phyloP scores from a whole-genome alignment of 2,113 vertebrate genomes.

The Lagenorhynchus albirostris region DNA sequence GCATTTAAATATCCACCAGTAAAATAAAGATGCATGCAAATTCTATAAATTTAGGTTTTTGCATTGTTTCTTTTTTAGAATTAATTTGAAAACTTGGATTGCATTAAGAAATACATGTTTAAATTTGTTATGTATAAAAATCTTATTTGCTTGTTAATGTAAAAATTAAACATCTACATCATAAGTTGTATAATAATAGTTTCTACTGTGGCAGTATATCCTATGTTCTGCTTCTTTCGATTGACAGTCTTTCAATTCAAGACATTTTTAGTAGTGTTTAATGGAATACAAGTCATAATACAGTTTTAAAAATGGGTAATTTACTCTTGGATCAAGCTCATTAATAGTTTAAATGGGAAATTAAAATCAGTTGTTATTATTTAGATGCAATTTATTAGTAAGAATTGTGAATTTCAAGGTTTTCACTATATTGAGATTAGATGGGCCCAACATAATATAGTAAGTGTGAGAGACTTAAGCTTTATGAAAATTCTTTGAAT shows the following conservation, averaged over 20 bases:
- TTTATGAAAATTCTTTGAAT: constrained; percentile 49
- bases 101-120: constrained; percentile 81
- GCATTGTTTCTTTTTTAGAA: constrained; percentile 80
- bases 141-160: constrained; percentile 83
- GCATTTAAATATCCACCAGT: constrained; percentile 88
- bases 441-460: not conserved
- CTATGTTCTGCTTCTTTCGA: constrained; percentile 77
- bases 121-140: constrained; percentile 77
- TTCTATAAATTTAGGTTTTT: constrained; percentile 83
- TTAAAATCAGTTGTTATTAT: constrained; percentile 36
- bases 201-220: constrained; percentile 78
- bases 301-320: constrained; percentile 39
- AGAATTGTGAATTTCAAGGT: constrained; percentile 42
- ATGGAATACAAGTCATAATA: constrained; percentile 81
- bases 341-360: constrained; percentile 43
- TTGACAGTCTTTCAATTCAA: constrained; percentile 64
- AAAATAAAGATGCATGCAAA: constrained; percentile 91
- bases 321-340: constrained; percentile 29
- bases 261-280: constrained; percentile 76
- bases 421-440: constrained; percentile 31
- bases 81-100: constrained; percentile 81
- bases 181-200: constrained; percentile 80
- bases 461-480: constrained; percentile 39
- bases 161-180: constrained; percentile 79
- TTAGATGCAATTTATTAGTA: constrained; percentile 42